Conservation (phyloP, 2,888 invertebrate genomes). For the Digitonthophagus gazella region DNA sequence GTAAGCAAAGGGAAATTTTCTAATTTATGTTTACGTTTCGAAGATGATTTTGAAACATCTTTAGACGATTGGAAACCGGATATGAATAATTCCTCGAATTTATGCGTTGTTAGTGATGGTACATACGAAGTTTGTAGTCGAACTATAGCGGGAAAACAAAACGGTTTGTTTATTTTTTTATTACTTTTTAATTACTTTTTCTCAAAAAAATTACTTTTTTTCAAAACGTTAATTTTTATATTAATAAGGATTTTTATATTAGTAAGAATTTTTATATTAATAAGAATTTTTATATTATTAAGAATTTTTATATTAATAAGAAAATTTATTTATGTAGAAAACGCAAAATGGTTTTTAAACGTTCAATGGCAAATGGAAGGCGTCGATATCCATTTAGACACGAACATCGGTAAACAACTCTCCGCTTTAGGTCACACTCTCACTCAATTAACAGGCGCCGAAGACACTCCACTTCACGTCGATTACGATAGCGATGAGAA, state of each 20-base stretch:
- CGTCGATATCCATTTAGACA: conserved; percentile 93
- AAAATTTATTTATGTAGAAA: conserved; percentile 56
- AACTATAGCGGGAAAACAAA: conserved; percentile 82
- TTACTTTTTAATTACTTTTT: conserved; percentile 17
- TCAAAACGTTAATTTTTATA: neutral
- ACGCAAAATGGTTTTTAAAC: conserved; percentile 97
- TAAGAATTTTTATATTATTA: too few species aligned
- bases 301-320: conserved; percentile 6
- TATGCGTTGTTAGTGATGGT: conserved; percentile 97
- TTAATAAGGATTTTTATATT: too few species aligned
- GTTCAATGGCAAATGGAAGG: conserved; percentile 99
- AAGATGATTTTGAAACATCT: conserved; percentile 95
- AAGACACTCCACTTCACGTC: conserved; percentile 60
- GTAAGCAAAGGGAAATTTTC: conserved; percentile 91
- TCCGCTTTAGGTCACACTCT: conserved; percentile 93
- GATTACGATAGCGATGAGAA: conserved; percentile 77
- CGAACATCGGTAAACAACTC: conserved; percentile 93
- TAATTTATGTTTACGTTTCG: conserved; percentile 90
- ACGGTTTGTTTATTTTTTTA: conserved; percentile 54
- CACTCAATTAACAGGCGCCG: conserved; percentile 90
- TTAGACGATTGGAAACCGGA: conserved; percentile 97
- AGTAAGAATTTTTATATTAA: too few species aligned
- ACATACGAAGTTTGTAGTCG: conserved; percentile 96
- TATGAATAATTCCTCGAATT: conserved; percentile 72
- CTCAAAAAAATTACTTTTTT: neutral